Base-by-base conservation (phyloP, 2,113 vertebrate species). In the Bombycilla garrulus region DNA sequence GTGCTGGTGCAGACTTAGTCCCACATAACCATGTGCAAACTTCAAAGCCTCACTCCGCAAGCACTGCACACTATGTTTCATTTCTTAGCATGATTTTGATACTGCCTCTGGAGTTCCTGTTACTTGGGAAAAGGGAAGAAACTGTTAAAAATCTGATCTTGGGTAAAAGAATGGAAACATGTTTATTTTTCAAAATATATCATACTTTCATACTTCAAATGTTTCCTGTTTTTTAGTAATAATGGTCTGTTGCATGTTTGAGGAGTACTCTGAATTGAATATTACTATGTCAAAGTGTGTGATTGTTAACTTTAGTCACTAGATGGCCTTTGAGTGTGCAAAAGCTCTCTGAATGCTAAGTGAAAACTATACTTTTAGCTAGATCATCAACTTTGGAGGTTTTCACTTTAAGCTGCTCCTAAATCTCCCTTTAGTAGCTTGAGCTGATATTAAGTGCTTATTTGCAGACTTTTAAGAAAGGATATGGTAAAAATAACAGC, bases 261-360 rank as follows among this genome's bases (percentile, higher is more conserved):
- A 15, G 60, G 15, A 6, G 15, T 22, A 47, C 5, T 25, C 21
- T 33, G 16, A 64, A 38, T 67, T 90, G 21, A 94, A n/a, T 73
- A 54, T 51, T 56, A 7, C 19, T 38, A 3, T 38, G 26, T 40
- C 62, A 57, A 72, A 88, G 61, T 20, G 17, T 93, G 88, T 60
- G 53, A 60, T 89, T 94, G 77, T 81, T 35, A 21, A 5, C 21
- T 90, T 64, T 23, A 82, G 71, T 40, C 98, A 92, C 97, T 96
- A 98, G 97, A 96, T 97, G 97, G 96, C 96, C 20, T 71, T 94
- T 92, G 50, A 96, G 90, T 62, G 93, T 85, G 53, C 66, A 91
- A 91, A 93, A 94, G 40, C 42, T 95, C 71, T 25, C 77, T 81
- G 36, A 81, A 53, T 48, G 31, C 31, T 5, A 5, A 29, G 60